Conservation (phyloP, 2,797 vertebrate species). For the Hipposideros larvatus region DNA sequence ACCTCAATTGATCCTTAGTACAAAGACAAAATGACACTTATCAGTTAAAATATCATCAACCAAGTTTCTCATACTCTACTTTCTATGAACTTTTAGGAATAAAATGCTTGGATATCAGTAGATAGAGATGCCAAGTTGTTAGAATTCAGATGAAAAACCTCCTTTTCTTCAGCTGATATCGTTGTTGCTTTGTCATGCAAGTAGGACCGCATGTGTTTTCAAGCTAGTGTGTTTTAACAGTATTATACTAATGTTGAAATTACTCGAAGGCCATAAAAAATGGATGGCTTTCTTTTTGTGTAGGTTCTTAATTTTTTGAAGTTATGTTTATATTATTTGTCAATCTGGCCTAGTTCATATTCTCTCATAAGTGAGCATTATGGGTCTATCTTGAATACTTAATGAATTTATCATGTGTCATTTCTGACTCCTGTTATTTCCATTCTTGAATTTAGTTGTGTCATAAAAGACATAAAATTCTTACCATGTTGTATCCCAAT, state of each 20-base stretch:
- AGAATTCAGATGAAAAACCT: not conserved
- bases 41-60: not conserved
- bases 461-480: not conserved
- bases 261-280: not conserved
- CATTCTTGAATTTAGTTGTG: not conserved
- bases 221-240: not conserved
- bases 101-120: not conserved
- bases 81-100: not conserved
- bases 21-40: not conserved
- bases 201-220: not conserved
- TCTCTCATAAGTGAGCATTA: not conserved
- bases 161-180: not conserved
- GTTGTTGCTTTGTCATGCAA: not conserved
- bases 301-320: not conserved
- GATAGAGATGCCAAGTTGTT: not conserved
- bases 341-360: not conserved
- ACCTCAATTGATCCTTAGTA: not conserved
- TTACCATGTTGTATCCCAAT: not conserved
- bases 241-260: not conserved
- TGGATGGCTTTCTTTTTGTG: not conserved
- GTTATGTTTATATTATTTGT: not conserved
- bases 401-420: not conserved
- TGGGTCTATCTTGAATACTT: not conserved
- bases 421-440: not conserved
- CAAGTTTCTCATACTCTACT: not conserved